Base-by-base conservation (phyloP, 2,113 vertebrate species). In the Sylvietta virens region DNA sequence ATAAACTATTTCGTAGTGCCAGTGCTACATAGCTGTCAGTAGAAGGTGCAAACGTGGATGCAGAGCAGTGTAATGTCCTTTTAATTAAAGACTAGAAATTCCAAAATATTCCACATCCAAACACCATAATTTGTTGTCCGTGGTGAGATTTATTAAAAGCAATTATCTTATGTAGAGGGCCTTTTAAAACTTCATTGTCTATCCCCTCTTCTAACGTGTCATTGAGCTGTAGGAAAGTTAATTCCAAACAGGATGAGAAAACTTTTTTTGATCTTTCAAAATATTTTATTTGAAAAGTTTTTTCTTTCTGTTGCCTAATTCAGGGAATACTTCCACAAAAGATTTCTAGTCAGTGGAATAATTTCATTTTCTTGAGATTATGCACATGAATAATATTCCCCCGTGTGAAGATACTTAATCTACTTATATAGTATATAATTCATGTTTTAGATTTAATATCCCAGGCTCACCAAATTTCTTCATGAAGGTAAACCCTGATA, bases 401-500 rank as follows among this genome's bases (percentile, higher is more conserved):
- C 9, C 18, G 42, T 62, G 70, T 81, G 61, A 78, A 93, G 65
- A 72, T 76, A 44, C 30, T 91, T 84, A 76, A 92, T 94, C 61
- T 85, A 51, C 11, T 87, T 88, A 64, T 84, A 81, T 54, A 35
- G 19, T 90, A 80, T 85, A 65, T 51, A 76, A 95, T 82, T 54
- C 94, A 60, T 62, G 40, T 79, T 95, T 94, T 86, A 81, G 39
- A 66, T 72, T 82, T 95, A 91, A 90, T 86, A 72, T 37, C 48
- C 28, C 17, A 89, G 51, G 66, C 21, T 71, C 45, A 86, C 42
- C 24, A 27, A 96, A 74, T 72, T 97, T 80, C 45, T 73, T 4
- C 15, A 57, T 58, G 95, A 96, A 97, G 90, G 79, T 89, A 94
- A 97, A 85, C 69, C 58, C 81, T 94, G 87, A 95, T 95, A 96